phyloP scores from a whole-genome alignment of 2,797 vertebrate species.

The Premnoplex brunnescens region DNA sequence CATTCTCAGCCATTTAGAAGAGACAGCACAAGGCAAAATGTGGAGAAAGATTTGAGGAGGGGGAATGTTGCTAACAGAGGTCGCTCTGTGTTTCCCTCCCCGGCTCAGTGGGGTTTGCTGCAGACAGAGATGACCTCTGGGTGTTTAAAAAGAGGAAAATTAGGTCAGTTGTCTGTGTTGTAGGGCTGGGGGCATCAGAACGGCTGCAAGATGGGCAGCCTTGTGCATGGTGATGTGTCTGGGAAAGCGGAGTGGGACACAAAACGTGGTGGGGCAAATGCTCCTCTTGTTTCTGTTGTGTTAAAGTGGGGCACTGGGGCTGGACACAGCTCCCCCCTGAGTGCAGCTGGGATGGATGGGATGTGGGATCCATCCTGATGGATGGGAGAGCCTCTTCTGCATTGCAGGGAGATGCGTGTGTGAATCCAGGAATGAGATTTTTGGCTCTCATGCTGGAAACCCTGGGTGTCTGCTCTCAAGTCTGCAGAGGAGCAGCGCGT shows the following conservation, averaged over 20 bases:
- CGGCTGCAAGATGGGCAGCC: background rate
- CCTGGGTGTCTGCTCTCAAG: background rate
- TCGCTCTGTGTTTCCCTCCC: background rate
- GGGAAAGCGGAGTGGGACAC: background rate
- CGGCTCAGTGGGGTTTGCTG: background rate
- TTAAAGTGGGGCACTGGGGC: background rate
- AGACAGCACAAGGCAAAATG: background rate
- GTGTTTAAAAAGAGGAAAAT: conserved; percentile 32
- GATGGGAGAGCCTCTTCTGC: background rate
- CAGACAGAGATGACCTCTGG: conserved; percentile 45
- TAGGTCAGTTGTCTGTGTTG: conserved; percentile 51
- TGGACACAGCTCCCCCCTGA: background rate
- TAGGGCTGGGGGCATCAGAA: background rate
- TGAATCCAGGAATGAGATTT: background rate
- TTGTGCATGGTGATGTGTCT: accelerated
- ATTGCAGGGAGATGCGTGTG: background rate
- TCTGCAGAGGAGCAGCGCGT: accelerated
- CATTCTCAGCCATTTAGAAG: background rate
- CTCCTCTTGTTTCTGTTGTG: background rate
- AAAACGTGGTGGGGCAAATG: background rate
- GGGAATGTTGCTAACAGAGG: background rate
- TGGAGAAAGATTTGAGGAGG: background rate
- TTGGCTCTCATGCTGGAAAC: background rate
- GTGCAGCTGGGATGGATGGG: background rate
- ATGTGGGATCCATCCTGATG: accelerated